Base-by-base conservation (phyloP, 2,797 vertebrate genomes). In the Babyrousa celebensis region DNA sequence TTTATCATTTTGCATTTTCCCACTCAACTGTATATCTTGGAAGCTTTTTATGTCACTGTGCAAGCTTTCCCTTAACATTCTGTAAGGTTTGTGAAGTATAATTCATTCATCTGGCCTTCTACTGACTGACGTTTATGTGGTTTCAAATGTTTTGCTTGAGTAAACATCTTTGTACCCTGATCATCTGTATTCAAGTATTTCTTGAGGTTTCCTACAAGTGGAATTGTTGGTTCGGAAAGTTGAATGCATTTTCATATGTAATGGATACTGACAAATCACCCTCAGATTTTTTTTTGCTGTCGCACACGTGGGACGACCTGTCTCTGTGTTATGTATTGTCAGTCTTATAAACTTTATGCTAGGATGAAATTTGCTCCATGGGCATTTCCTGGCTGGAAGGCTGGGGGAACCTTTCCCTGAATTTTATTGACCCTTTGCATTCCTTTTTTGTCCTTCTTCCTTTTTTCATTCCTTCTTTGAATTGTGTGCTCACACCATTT, bases 191-290 rank as follows among this genome's bases (percentile, higher is more conserved):
- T 11, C 25, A 80, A 4, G 12, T 68, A 56, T 63, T 94, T 75
- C 14, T 18, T 88, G 77, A 89, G 20, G 36, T n/a, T 95, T 79
- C 27, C 15, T 67, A 17, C 40, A 89, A 14, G 40, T 72, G 52
- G 67, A 92, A 77, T 95, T 82, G 52, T 58, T 86, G 36, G 16
- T 89, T 94, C 60, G 62, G 70, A 84, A 94, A 94, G 15, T 56
- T 65, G 54, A 40, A 48, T 67, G 15, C 12, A 23, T 90, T 96
- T 96, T 80, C 68, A 29, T 82, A 62, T 72, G 32, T 67, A 89
- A n/a, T 77, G 36, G 5, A 20, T 16, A 43, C 25, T 85, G 68
- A 12, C 67, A 90, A 29, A 43, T 85, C 77, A 54, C 27, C 15
- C 63, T 90, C 9, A 21, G 11, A 63, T 75, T 20, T 68, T 68